Evolutionary conservation across 2,113 vertebrate species (phyloP), one percentile per base, ranked within the genome.

Genomic region (Etheostoma cragini): DNA sequence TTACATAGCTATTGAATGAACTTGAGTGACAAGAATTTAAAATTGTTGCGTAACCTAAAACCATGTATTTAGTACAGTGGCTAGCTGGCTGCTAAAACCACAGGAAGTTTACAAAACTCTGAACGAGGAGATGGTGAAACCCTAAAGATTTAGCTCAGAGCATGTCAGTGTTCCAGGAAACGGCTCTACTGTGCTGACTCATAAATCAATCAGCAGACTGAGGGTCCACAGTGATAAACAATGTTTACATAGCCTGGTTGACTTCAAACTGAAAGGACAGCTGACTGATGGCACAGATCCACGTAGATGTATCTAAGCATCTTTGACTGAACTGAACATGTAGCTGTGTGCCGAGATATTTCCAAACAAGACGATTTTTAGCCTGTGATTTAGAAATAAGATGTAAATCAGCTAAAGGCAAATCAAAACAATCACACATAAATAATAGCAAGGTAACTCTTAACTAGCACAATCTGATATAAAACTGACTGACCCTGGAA

Each of bases 311-410:
- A 70, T n/a, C 60, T 73, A 3, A 50, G 42, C 65, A 76, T 76
- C 67, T 64, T 45, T 64, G 61, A 58, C 45, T 56, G 11, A 79
- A 67, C 47, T 69, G 35, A 80, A 78, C 26, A 19, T 53, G 50
- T 11, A 67, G 42, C 66, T n/a, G 42, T 57, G 17, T 61, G 50
- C 75, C n/a, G 21, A 14, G 10, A 66, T 22, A 67, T 80, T 82
- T 83, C 47, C 50, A 78, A 69, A 81, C 19, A 13, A 67, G 33
- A 63, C 69, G 78, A 80, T 83, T 78, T 80, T 88, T 65, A 49
- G 6, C 54, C 35, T 14, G 15, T 26, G 8, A 73, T 78, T 14
- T 17, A 30, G 8, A 73, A 80, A 69, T 14, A 24, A 57, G 12
- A 82, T 19, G 15, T 6, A 8, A 46, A 67, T 47, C 22, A 67